Evolutionary conservation across 2,888 invertebrate species (phyloP).

Genomic region (Galerucella calmariensis): DNA sequence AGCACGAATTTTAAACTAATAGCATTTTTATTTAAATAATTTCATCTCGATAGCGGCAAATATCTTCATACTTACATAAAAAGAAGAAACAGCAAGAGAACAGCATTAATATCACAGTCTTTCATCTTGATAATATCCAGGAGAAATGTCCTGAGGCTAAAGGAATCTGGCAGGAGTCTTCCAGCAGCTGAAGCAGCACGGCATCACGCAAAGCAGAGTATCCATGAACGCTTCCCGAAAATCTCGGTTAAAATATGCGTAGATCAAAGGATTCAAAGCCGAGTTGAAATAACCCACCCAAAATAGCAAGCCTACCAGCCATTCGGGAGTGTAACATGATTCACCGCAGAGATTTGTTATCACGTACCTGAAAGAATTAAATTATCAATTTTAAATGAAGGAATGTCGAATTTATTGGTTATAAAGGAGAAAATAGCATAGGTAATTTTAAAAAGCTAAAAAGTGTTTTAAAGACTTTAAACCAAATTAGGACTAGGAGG

Average conservation of each 20-base stretch:
- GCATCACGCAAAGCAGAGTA: conserved; percentile 86
- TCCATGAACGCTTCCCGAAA: conserved; percentile 96
- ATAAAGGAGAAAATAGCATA: no score
- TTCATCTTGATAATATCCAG: conserved; percentile 57
- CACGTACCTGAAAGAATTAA: conserved; percentile 75
- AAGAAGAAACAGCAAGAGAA: conserved; percentile 21
- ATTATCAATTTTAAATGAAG: not conserved
- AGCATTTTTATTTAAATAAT: not conserved
- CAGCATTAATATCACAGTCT: conserved; percentile 56
- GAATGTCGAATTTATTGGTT: no score
- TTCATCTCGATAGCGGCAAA: no score
- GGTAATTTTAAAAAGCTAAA: no score
- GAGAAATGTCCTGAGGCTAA: conserved; percentile 61
- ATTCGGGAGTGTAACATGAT: conserved; percentile 73
- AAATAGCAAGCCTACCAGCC: conserved; percentile 77
- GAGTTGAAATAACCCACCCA: conserved; percentile 99
- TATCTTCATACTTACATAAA: conserved; percentile 26
- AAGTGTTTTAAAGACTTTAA: no score
- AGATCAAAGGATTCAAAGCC: conserved; percentile 93
- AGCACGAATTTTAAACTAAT: no score
- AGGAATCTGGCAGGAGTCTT: conserved; percentile 72
- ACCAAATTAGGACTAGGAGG: no score
- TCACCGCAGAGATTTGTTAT: conserved; percentile 84
- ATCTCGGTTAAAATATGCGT: conserved; percentile 96
- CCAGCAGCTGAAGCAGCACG: conserved; percentile 82